These are phyloP conservation scores for Vanacampus margaritifer DNA, from an alignment of 2,113 vertebrate species.

Conservation along the genomic window DNA sequence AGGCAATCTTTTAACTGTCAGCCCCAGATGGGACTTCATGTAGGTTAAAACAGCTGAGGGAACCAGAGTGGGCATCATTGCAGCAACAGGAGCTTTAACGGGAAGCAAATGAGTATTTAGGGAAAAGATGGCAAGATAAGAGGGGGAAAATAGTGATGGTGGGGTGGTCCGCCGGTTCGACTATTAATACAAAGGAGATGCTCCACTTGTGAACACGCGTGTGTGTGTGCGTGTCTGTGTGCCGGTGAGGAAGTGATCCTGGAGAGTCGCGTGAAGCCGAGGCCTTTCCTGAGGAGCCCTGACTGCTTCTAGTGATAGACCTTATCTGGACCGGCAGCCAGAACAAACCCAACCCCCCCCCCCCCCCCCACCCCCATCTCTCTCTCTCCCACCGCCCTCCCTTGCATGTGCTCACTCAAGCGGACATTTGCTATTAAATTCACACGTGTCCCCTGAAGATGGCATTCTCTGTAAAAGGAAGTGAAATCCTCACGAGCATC, in stretches of 20 bases:
- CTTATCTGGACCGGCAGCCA: conserved; percentile 73
- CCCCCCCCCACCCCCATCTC: too few species aligned
- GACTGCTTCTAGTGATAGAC: conserved; percentile 66
- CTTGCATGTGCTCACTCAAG: neutral
- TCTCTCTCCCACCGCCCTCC: conserved; percentile 29
- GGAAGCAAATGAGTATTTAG: neutral
- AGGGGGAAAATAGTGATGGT: neutral
- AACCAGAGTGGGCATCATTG: neutral
- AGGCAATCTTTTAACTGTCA: neutral
- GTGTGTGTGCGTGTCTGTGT: neutral
- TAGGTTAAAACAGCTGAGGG: neutral
- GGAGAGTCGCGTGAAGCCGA: neutral
- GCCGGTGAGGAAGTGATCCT: conserved; percentile 33
- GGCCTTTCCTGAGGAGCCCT: conserved; percentile 24
- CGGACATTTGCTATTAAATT: neutral
- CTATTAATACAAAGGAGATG: neutral
- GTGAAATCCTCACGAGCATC: conserved; percentile 30
- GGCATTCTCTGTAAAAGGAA: conserved; percentile 23
- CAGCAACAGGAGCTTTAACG: conserved; percentile 9
- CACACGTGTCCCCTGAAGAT: neutral
- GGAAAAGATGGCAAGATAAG: neutral
- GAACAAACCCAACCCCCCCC: too few species aligned
- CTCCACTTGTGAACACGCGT: neutral
- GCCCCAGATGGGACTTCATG: neutral
- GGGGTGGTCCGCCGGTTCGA: neutral